phyloP scores from a whole-genome alignment of 2,797 vertebrate genomes.

The Phoeniculus purpureus region DNA sequence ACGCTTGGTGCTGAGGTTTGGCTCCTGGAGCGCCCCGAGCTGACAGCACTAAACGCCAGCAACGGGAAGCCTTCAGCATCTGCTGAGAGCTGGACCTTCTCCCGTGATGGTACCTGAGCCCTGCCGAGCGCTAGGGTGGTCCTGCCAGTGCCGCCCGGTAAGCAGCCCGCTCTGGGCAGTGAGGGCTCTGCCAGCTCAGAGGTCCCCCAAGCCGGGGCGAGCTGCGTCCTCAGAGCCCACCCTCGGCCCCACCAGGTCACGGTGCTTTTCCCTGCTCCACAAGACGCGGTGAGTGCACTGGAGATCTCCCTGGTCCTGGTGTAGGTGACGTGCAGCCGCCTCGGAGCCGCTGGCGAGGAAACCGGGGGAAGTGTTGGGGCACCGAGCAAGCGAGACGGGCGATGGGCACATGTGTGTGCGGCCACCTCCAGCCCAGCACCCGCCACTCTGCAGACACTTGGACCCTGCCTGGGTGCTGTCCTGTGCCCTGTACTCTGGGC shows the following conservation, averaged over 20 bases:
- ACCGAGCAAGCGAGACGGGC: accelerated
- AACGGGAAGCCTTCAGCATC: neutral
- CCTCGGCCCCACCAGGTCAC: accelerated
- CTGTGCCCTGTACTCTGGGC: no score
- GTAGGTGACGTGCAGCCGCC: accelerated
- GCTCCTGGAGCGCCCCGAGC: neutral
- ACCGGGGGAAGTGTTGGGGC: neutral
- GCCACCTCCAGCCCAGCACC: neutral
- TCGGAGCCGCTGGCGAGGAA: neutral
- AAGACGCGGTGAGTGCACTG: accelerated
- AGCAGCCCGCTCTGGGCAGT: neutral
- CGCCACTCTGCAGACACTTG: no score
- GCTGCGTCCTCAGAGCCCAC: neutral
- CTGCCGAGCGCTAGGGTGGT: neutral
- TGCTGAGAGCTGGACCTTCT: neutral
- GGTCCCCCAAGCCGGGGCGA: neutral
- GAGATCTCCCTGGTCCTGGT: neutral
- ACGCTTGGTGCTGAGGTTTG: neutral
- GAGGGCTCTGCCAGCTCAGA: accelerated
- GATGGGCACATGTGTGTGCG: accelerated
- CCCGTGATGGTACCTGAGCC: neutral
- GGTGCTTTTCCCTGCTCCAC: neutral
- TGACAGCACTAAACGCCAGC: neutral
- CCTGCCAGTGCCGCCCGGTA: neutral
- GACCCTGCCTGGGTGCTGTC: no score